Evolutionary conservation across 2,113 vertebrate species (phyloP).

Genomic region (Etheostoma spectabile): DNA sequence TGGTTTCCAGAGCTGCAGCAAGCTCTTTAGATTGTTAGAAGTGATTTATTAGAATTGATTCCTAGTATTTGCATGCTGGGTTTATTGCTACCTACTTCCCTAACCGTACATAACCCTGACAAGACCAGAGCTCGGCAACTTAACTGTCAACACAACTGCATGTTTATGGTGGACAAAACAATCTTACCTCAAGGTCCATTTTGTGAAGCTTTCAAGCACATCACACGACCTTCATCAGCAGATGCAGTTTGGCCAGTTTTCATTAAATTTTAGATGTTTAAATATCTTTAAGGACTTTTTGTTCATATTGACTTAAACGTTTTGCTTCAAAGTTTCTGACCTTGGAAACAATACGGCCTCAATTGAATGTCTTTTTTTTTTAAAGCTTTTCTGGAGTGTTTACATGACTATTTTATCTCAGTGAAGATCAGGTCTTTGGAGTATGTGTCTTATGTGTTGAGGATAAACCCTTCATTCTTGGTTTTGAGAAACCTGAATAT

Average conservation of each 20-base stretch:
- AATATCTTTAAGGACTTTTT: neutral
- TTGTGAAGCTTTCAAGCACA: neutral
- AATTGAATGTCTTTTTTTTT: neutral
- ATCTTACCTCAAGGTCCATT: conserved; percentile 28
- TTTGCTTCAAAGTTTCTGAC: neutral
- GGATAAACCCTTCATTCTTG: neutral
- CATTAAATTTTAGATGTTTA: neutral
- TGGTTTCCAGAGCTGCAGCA: conserved; percentile 62
- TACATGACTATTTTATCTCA: neutral
- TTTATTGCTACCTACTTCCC: conserved; percentile 41
- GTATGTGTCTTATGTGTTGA: neutral
- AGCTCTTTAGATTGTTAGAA: conserved; percentile 63
- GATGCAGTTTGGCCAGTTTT: neutral
- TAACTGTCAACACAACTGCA: conserved; percentile 11
- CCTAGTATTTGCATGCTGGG: neutral
- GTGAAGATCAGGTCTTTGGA: neutral
- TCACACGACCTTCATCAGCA: conserved; percentile 5
- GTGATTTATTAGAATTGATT: conserved; percentile 59
- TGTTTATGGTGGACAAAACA: conserved; percentile 27
- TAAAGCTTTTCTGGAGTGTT: neutral
- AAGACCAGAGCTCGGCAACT: neutral
- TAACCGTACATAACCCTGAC: conserved; percentile 28
- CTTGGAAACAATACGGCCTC: neutral
- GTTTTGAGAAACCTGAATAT: neutral
- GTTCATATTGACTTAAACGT: neutral